Conservation (phyloP, 92 coral and sea anemone species). For the Epizoanthus rinbou region DNA sequence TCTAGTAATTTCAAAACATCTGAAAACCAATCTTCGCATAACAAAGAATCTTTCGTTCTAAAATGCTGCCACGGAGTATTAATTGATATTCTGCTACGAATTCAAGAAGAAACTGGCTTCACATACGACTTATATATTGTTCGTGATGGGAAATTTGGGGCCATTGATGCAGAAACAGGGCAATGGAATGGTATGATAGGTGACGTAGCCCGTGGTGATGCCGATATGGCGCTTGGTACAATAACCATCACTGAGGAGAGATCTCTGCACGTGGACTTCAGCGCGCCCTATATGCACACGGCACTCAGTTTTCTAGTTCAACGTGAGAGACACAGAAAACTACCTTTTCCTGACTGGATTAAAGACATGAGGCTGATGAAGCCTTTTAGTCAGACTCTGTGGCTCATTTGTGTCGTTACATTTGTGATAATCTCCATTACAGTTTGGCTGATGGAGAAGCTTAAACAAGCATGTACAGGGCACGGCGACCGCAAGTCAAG, state of each 20-base stretch:
- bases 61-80: conserved; percentile 77
- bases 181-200: conserved; percentile 94
- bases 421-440: conserved; percentile 58
- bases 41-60: conserved; percentile 15
- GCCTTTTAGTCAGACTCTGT: conserved; percentile 72
- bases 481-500: conserved; percentile 52
- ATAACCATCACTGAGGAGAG: conserved; percentile 85
- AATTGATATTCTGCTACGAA: conserved; percentile 69
- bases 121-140: conserved; percentile 80
- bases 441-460: conserved; percentile 75
- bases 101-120: conserved; percentile 64
- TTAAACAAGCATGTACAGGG: conserved; percentile 17
- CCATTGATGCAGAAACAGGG: conserved; percentile 62
- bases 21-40: background rate
- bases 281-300: conserved; percentile 80
- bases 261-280: conserved; percentile 74
- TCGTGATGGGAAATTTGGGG: conserved; percentile 86
- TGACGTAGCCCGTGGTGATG: conserved; percentile 79
- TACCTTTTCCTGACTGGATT: conserved; percentile 63
- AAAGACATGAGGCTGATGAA: conserved; percentile 80
- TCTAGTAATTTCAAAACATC: background rate
- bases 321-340: conserved; percentile 48
- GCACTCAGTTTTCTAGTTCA: conserved; percentile 72
- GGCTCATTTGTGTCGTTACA: conserved; percentile 74
- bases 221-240: conserved; percentile 88